phyloP scores from a whole-genome alignment of 2,797 vertebrate genomes.

The Propithecus deckenii region DNA sequence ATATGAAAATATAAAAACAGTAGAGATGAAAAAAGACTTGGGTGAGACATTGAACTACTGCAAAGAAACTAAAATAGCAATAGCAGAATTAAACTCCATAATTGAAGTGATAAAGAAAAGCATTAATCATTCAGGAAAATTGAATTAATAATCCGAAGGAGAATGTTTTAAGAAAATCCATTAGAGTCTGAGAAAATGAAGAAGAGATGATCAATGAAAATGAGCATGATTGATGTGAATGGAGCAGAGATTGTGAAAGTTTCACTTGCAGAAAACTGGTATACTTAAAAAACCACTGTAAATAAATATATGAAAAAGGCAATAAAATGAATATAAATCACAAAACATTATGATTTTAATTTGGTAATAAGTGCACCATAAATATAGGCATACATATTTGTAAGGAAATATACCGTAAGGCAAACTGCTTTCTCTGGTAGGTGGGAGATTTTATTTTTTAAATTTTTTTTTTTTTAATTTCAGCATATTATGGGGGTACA shows the following conservation, averaged over 20 bases:
- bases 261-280: not conserved
- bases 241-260: not conserved
- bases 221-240: not conserved
- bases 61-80: conserved; percentile 53
- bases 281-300: not conserved
- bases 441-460: not conserved
- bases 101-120: conserved; percentile 58
- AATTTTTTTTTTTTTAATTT: not conserved
- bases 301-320: not conserved
- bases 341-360: not conserved
- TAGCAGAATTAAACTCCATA: not conserved
- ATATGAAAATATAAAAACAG: not conserved
- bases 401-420: not conserved
- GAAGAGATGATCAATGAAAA: conserved; percentile 52
- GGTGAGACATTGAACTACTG: not conserved
- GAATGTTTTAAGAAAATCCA: conserved; percentile 8
- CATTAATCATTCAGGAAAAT: conserved; percentile 38
- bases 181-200: conserved; percentile 31
- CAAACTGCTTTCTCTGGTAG: not conserved
- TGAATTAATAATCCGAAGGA: conserved; percentile 50
- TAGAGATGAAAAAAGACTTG: not conserved
- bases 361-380: not conserved
- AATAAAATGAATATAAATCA: not conserved
- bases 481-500: too few species aligned
- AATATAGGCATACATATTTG: not conserved